Evolutionary conservation across 2,888 invertebrate species (phyloP).

Genomic region (Eristalis intricaria): DNA sequence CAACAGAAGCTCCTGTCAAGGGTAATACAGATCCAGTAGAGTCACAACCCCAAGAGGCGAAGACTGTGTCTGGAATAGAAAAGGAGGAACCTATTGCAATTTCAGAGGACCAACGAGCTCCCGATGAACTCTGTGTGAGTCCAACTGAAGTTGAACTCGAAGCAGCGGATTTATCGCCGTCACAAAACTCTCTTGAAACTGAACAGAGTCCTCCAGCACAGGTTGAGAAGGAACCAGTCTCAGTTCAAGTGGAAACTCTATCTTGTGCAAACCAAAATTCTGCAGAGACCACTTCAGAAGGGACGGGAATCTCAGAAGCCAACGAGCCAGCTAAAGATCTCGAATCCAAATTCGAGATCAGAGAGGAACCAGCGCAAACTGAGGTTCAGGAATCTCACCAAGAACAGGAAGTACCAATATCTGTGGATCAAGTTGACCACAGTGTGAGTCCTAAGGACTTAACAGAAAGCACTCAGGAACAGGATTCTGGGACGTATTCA

Average conservation of each 20-base stretch:
- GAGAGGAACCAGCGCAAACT: neutral
- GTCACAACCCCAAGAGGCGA: neutral
- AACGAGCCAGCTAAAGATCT: neutral
- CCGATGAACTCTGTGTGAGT: neutral
- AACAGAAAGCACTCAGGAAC: neutral
- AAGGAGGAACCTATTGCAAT: neutral
- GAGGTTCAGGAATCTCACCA: neutral
- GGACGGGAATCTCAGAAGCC: neutral
- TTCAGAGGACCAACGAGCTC: neutral
- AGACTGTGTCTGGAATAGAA: neutral
- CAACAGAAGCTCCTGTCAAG: neutral
- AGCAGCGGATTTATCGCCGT: neutral
- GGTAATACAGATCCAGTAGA: neutral
- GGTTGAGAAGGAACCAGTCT: neutral
- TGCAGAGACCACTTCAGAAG: neutral
- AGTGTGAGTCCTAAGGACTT: neutral
- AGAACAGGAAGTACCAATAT: neutral
- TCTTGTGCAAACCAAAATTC: neutral
- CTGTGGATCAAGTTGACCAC: neutral
- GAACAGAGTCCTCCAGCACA: neutral
- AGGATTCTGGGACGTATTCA: neutral
- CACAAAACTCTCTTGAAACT: neutral
- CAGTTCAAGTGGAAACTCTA: neutral
- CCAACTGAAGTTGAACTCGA: neutral
- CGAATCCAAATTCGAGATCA: neutral